These are phyloP conservation scores for Pipistrellus pipistrellus DNA, from an alignment of 2,797 vertebrate genomes.

Conservation along the genomic window DNA sequence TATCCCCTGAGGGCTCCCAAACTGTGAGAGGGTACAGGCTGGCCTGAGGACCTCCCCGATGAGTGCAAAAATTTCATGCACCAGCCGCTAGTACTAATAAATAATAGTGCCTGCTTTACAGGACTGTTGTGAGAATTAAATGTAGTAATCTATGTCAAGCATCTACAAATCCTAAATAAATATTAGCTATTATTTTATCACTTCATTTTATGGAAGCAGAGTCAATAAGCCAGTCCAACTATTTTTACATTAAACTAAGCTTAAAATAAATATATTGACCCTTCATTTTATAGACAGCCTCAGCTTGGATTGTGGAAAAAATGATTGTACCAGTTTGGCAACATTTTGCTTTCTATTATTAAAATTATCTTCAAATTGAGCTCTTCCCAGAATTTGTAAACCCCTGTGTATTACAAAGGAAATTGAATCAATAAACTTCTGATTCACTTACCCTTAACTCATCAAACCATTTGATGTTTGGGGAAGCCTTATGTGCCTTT, in stretches of 20 bases:
- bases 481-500: not conserved
- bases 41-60: too few species aligned
- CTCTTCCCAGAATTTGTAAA: constrained; percentile 66
- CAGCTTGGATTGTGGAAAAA: constrained; percentile 42
- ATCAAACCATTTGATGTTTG: constrained; percentile 69
- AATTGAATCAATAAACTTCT: constrained; percentile 79
- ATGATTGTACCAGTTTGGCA: not conserved
- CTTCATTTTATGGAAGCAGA: not conserved
- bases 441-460: constrained; percentile 73
- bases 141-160: not conserved
- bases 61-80: too few species aligned
- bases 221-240: not conserved
- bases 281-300: constrained; percentile 47
- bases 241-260: constrained; percentile 55
- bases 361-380: constrained; percentile 67
- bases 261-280: constrained; percentile 28
- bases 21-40: too few species aligned
- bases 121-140: not conserved
- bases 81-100: not conserved
- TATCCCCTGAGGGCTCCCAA: too few species aligned
- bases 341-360: constrained; percentile 65
- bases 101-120: not conserved
- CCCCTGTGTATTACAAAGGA: constrained; percentile 68
- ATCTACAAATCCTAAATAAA: constrained; percentile 10
- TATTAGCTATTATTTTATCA: constrained; percentile 44